Base-by-base conservation (phyloP, 2,113 vertebrate species). In the Paracyprichromis sp. region DNA sequence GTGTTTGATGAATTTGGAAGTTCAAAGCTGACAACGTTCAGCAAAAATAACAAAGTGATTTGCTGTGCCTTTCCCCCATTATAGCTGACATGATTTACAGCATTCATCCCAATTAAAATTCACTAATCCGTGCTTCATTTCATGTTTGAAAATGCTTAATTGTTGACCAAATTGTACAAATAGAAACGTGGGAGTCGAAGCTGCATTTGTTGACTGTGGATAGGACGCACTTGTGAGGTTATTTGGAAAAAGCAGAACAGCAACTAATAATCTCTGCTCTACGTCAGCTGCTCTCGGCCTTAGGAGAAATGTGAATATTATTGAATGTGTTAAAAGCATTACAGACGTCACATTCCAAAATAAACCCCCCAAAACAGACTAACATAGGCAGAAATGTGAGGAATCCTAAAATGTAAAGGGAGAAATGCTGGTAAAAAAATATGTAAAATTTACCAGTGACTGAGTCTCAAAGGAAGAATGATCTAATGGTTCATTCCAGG, bases 401-500 rank as follows among this genome's bases (percentile, higher is more conserved):
- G 40, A 73, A 73, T 29, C 69, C 40, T 29, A 26, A 73, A 26
- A 73, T 43, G 13, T 16, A 71, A 24, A 43, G 38, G 38, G 12
- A 71, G 66, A 43, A 71, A 43, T 0, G 12, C 8, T 16, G 66
- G n/a, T 71, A 71, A 71, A 43, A 21, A 71, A 43, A 24, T 4
- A 13, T 38, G 19, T 0, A 21, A 43, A 24, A 43, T 93, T 94
- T 69, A 89, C 86, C 92, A 94, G 5, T 88, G 81, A 89, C 61
- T 31, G 8, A 76, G 50, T 91, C 89, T 90, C 79, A 90, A 84
- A 88, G 45, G 85, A 94, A 93, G 94, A 91, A 93, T 93, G 92
- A 92, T 95, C 96, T 97, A 95, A 96, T 94, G 95, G 96, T 96
- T 97, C 92, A 97, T 95, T 96, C 91, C 95, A 96, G 96, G 92